phyloP scores from a whole-genome alignment of 2,888 invertebrate genomes.

The Amiota mariae region DNA sequence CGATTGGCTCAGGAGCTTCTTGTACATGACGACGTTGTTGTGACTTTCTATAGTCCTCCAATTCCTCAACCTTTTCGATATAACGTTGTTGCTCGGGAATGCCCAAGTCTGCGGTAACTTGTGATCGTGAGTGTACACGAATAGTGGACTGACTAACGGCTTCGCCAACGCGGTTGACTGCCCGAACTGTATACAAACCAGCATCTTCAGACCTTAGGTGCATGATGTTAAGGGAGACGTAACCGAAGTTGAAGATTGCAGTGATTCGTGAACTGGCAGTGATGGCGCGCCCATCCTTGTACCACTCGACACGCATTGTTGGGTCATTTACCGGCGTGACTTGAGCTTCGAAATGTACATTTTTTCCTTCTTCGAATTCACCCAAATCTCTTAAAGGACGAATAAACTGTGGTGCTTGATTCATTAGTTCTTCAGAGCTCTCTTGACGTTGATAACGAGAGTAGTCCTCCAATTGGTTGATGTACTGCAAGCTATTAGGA shows the following conservation, averaged over 20 bases:
- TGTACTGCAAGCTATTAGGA: constrained; percentile 92
- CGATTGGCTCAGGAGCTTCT: constrained; percentile 85
- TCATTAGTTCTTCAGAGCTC: constrained; percentile 85
- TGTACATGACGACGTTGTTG: constrained; percentile 86
- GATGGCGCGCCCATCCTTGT: constrained; percentile 94
- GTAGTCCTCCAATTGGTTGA: constrained; percentile 92
- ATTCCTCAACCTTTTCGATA: constrained; percentile 91
- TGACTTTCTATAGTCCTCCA: constrained; percentile 88
- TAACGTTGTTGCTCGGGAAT: constrained; percentile 92
- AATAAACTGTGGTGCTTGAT: constrained; percentile 90
- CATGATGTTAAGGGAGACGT: constrained; percentile 98
- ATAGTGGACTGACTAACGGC: constrained; percentile 88
- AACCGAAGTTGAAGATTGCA: constrained; percentile 98
- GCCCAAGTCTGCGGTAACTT: constrained; percentile 89
- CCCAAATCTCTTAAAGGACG: constrained; percentile 89
- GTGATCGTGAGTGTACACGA: constrained; percentile 84
- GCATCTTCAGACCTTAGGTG: constrained; percentile 99
- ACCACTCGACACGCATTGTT: constrained; percentile 96
- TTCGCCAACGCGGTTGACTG: constrained; percentile 92
- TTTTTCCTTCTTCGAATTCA: constrained; percentile 90
- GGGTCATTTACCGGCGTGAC: constrained; percentile 93
- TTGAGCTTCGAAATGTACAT: constrained; percentile 95
- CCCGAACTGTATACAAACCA: constrained; percentile 93
- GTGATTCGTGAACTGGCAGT: constrained; percentile 98
- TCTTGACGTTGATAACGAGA: constrained; percentile 89